Percentiles rank a stretch among this genome's conserved stretches.
phyloP scores from a whole-genome alignment of 2,888 invertebrate genomes.

The Lomographa bimaculata region DNA sequence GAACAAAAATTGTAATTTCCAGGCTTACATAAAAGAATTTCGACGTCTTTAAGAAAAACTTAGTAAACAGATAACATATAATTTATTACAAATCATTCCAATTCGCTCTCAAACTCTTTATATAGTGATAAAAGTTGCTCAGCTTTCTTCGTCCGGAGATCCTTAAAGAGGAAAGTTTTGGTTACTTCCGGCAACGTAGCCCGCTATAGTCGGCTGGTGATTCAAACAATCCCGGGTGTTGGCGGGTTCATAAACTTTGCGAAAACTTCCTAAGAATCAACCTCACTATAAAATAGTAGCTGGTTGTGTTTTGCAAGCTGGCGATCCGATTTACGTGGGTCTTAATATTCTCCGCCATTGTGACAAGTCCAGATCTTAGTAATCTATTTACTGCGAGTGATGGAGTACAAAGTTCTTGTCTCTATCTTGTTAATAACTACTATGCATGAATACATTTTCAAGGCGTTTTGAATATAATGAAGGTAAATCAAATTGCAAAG shows the following conservation, averaged over 20 bases:
- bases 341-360: slow-evolving; percentile 19
- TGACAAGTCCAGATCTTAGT: slow-evolving; percentile 14
- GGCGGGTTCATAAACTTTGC: slow-evolving; percentile 57
- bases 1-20: no score
- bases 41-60: slow-evolving; percentile 1
- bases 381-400: slow-evolving; percentile 15
- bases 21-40: background rate
- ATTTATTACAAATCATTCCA: slow-evolving; percentile 19
- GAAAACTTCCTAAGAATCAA: slow-evolving; percentile 49
- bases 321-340: slow-evolving; percentile 8
- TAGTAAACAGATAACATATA: slow-evolving; percentile 6
- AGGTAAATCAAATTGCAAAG: slow-evolving; percentile 26
- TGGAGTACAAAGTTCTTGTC: slow-evolving; percentile 13
- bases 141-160: slow-evolving; percentile 42
- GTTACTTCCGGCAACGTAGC: slow-evolving; percentile 48
- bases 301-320: slow-evolving; percentile 35
- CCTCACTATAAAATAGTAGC: slow-evolving; percentile 46
- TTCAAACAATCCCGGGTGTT: slow-evolving; percentile 62
- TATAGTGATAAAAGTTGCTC: slow-evolving; percentile 53
- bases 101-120: slow-evolving; percentile 28
- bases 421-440: slow-evolving; percentile 13
- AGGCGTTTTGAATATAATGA: slow-evolving; percentile 17
- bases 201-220: slow-evolving; percentile 41
- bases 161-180: slow-evolving; percentile 61
- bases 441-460: slow-evolving; percentile 8